These are phyloP conservation scores for Monomorium pharaonis DNA, from an alignment of 1,140 invertebrate genomes.

Conservation along the genomic window DNA sequence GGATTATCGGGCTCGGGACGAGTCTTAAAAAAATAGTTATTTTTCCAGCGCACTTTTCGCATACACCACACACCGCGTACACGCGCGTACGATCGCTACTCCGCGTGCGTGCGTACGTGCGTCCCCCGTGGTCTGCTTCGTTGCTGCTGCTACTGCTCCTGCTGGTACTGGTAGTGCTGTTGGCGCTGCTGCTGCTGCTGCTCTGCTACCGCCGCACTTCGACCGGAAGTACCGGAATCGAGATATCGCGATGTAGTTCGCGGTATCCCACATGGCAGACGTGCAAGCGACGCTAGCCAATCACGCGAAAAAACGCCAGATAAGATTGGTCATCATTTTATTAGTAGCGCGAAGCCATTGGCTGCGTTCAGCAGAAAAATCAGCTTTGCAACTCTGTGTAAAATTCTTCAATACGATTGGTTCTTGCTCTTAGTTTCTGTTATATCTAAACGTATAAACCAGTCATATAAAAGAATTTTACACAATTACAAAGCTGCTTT, in stretches of 20 bases:
- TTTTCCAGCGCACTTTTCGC: constrained; percentile 35
- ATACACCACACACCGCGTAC: constrained; percentile 73
- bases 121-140: constrained; percentile 74
- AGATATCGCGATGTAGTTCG: constrained; percentile 62
- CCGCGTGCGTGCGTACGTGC: constrained; percentile 74
- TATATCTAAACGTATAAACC: too few relatives aligned
- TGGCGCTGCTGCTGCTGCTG: neutral
- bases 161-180: neutral
- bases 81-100: constrained; percentile 76
- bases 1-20: constrained; percentile 61
- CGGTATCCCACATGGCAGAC: neutral
- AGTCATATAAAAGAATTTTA: too few relatives aligned
- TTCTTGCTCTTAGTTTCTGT: too few relatives aligned
- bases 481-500: too few relatives aligned
- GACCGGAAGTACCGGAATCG: constrained; percentile 67
- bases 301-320: neutral
- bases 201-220: constrained; percentile 37
- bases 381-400: too few relatives aligned
- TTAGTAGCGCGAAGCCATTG: neutral
- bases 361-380: too few relatives aligned
- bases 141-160: constrained; percentile 60
- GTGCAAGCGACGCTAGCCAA: neutral
- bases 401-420: too few relatives aligned
- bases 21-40: constrained; percentile 80
- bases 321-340: neutral